Evolutionary conservation across 2,113 vertebrate genomes (phyloP).

Genomic region (Neodontobutis hainanensis): DNA sequence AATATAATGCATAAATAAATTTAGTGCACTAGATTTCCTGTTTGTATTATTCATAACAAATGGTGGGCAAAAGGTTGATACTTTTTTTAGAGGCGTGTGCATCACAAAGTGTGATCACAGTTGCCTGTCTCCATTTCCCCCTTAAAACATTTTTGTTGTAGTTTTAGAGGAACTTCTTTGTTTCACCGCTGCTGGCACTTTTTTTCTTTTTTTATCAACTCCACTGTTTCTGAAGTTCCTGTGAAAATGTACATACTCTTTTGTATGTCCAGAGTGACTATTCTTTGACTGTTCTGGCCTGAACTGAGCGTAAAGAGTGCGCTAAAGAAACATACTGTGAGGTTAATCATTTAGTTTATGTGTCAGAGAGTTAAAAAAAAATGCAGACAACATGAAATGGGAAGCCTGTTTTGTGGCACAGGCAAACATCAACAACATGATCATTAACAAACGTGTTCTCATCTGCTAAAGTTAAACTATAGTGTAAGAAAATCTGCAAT

Average conservation of each 20-base stretch:
- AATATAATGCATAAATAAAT: no score
- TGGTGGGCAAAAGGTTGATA: background rate
- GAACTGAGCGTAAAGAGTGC: no score
- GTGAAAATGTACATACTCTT: no score
- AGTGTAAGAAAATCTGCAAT: background rate
- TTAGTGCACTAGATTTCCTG: background rate
- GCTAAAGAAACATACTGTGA: no score
- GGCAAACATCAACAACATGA: no score
- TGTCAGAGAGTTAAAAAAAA: no score
- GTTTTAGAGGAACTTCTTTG: background rate
- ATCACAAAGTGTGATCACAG: constrained; percentile 4
- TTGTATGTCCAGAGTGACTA: background rate
- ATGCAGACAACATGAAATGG: no score
- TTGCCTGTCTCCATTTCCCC: background rate
- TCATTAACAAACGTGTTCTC: no score
- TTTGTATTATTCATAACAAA: background rate
- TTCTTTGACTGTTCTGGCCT: no score
- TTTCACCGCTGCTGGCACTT: background rate
- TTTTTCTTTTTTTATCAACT: background rate
- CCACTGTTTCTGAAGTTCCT: background rate
- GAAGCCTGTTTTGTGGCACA: no score
- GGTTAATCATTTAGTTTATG: no score
- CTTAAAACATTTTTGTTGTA: background rate
- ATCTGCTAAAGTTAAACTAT: no score
- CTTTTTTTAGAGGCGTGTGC: background rate